Conservation (phyloP, 2,113 vertebrate species). For the Microcebus lehilahytsara region DNA sequence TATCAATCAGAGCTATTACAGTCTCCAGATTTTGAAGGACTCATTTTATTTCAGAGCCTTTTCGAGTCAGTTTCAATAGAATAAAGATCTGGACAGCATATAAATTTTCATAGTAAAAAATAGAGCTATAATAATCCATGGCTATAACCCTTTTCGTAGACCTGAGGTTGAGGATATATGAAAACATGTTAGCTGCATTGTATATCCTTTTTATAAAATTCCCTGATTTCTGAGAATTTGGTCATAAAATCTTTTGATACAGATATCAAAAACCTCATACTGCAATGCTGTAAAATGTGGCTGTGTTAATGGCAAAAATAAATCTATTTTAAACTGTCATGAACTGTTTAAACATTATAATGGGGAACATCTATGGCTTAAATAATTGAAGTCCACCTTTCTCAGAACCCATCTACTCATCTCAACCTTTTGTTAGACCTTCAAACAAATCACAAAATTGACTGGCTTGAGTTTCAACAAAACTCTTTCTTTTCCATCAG, state of each 20-base stretch:
- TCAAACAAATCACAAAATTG: conserved; percentile 38
- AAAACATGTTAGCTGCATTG: conserved; percentile 48
- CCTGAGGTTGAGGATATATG: conserved; percentile 45
- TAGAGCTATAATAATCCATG: conserved; percentile 58
- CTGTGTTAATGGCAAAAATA: conserved; percentile 36
- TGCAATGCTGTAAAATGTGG: conserved; percentile 44
- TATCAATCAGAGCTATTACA: conserved; percentile 50
- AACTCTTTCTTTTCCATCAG: neutral
- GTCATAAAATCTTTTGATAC: conserved; percentile 71
- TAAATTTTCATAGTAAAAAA: conserved; percentile 68
- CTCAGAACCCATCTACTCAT: conserved; percentile 27
- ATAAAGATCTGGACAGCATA: conserved; percentile 67
- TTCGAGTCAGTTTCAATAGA: conserved; percentile 69
- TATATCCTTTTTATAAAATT: conserved; percentile 51
- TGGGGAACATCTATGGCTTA: conserved; percentile 59
- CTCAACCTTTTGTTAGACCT: conserved; percentile 50
- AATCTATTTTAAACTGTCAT: neutral
- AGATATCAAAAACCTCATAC: conserved; percentile 64
- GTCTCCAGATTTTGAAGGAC: conserved; percentile 53
- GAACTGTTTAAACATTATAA: conserved; percentile 57
- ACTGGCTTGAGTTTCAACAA: neutral
- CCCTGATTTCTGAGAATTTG: conserved; percentile 61
- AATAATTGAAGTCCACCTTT: conserved; percentile 54
- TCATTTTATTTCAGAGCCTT: conserved; percentile 60
- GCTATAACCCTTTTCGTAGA: conserved; percentile 48